Conservation (phyloP, 2,797 vertebrate species). For the Nannoperca obscura region DNA sequence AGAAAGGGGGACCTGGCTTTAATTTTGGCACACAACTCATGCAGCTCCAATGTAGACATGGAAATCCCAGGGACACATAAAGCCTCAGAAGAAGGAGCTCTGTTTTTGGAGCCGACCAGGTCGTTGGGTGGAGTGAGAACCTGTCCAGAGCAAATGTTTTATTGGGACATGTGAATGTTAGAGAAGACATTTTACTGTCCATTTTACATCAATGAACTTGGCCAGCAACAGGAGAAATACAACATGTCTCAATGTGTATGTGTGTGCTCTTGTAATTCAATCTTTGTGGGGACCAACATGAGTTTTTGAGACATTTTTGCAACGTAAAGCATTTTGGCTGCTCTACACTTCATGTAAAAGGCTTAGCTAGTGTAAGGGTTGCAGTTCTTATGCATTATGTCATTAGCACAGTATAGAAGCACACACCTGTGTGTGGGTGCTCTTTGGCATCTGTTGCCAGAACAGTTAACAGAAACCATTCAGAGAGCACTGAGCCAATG, state of each 20-base stretch:
- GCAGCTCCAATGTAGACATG: constrained; percentile 41
- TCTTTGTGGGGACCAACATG: neutral
- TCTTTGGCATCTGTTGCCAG: constrained; percentile 19
- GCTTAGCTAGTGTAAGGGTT: neutral
- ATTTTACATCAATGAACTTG: constrained; percentile 59
- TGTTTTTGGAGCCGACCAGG: constrained; percentile 33
- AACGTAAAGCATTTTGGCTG: neutral
- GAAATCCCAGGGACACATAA: constrained; percentile 51
- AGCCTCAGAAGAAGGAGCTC: constrained; percentile 33
- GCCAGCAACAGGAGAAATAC: constrained; percentile 23
- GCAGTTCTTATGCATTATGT: neutral
- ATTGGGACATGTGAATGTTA: constrained; percentile 53
- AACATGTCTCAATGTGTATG: constrained; percentile 15
- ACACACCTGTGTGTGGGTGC: constrained; percentile 8
- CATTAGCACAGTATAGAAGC: neutral
- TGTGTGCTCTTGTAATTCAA: neutral
- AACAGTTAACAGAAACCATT: constrained; percentile 25
- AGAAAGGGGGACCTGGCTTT: constrained; percentile 50
- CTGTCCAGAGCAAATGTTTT: constrained; percentile 63
- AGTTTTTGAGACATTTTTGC: constrained; percentile 15
- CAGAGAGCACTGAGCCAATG: constrained; percentile 19
- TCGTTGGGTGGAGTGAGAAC: constrained; percentile 37
- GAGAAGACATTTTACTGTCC: constrained; percentile 60
- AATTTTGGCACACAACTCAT: constrained; percentile 48
- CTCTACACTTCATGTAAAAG: neutral